These are phyloP conservation scores for Calliopum simillimum DNA, from an alignment of 2,888 invertebrate species.

Conservation along the genomic window DNA sequence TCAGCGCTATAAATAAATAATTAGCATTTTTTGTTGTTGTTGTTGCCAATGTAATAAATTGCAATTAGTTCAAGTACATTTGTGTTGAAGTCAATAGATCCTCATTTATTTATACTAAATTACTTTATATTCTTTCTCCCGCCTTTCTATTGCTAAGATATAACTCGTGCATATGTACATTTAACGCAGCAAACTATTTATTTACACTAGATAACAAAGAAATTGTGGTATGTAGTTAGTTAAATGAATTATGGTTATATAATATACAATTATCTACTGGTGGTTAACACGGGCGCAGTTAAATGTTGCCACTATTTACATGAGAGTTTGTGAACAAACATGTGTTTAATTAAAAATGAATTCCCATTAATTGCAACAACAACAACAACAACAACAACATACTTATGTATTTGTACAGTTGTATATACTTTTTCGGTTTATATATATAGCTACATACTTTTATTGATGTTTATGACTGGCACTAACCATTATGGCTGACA, in stretches of 20 bases:
- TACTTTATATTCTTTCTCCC: not conserved
- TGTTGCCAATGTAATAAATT: conserved; percentile 11
- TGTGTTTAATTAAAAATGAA: conserved; percentile 30
- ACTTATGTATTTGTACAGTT: no score
- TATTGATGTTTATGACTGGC: no score
- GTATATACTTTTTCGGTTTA: no score
- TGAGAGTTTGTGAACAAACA: conserved; percentile 7
- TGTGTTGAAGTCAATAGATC: not conserved
- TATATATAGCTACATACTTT: no score
- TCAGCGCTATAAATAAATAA: not conserved
- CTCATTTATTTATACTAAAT: not conserved
- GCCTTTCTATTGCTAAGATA: no score
- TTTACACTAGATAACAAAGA: no score
- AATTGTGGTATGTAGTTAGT: not conserved
- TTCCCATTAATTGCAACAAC: conserved; percentile 14
- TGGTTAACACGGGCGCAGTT: not conserved
- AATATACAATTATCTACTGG: not conserved
- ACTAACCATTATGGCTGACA: no score
- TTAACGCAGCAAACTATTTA: no score
- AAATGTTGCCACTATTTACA: not conserved
- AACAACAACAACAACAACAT: not conserved
- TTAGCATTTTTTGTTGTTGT: not conserved
- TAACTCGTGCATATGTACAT: no score
- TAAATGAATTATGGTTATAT: not conserved
- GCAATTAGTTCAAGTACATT: conserved; percentile 24